Percentiles rank a stretch among this genome's conserved stretches.
These are phyloP conservation scores for Acipenser transmontanus DNA, from an alignment of 2,797 vertebrate genomes.

Conservation along the genomic window DNA sequence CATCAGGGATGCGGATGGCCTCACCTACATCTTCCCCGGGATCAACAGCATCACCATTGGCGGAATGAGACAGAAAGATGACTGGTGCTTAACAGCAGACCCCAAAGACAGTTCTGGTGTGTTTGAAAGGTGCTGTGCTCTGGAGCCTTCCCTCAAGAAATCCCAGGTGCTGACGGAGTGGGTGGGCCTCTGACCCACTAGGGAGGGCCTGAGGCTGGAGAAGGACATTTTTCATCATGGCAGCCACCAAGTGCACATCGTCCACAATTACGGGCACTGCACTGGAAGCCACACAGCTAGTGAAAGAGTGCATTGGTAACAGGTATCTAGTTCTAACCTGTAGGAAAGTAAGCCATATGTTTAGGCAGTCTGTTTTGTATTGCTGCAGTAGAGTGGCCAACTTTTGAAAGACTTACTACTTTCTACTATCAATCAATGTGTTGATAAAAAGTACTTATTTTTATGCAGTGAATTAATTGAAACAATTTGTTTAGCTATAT, in stretches of 20 bases:
- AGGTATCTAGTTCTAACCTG: conserved; percentile 41
- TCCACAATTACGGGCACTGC: conserved; percentile 87
- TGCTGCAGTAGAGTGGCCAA: too few species aligned
- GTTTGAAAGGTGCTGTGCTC: conserved; percentile 61
- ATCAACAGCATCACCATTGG: conserved; percentile 62
- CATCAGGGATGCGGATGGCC: conserved; percentile 66
- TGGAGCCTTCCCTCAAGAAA: conserved; percentile 70
- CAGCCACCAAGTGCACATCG: conserved; percentile 50
- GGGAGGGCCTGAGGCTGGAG: conserved; percentile 63
- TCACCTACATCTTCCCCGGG: conserved; percentile 82
- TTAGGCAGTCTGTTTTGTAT: too few species aligned
- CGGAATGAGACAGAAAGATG: conserved; percentile 68
- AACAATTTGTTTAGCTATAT: too few species aligned
- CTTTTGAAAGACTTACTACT: too few species aligned
- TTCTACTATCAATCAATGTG: too few species aligned
- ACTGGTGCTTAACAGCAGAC: conserved; percentile 65
- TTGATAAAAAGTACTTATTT: too few species aligned
- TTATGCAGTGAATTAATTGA: too few species aligned
- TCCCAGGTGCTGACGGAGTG: conserved; percentile 49
- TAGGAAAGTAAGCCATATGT: conserved; percentile 14
- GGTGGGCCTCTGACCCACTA: conserved; percentile 78
- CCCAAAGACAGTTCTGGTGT: conserved; percentile 52
- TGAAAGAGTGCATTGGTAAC: conserved; percentile 55
- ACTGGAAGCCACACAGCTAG: conserved; percentile 60
- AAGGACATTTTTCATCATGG: conserved; percentile 50